phyloP scores from a whole-genome alignment of 2,888 invertebrate genomes.

The Odontothrips loti region DNA sequence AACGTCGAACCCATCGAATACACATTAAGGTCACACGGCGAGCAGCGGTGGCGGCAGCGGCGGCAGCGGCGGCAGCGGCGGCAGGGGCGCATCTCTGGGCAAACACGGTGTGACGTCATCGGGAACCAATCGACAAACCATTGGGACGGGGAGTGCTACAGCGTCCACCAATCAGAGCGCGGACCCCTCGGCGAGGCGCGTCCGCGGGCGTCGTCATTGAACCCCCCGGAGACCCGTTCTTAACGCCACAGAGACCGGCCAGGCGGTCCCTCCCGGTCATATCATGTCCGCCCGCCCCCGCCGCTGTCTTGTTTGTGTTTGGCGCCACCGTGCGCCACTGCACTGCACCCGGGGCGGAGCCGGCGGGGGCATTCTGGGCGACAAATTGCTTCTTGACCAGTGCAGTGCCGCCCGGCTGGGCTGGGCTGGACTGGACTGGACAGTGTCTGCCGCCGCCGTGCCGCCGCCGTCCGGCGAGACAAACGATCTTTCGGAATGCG shows the following conservation, averaged over 20 bases:
- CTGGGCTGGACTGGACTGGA: background rate
- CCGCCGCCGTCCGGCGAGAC: too few relatives aligned
- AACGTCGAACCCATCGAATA: background rate
- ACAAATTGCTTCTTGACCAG: constrained; percentile 20
- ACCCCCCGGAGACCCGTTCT: too few relatives aligned
- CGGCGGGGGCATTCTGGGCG: background rate
- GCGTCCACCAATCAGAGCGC: too few relatives aligned
- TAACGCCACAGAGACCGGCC: background rate
- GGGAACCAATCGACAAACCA: background rate
- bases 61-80: background rate
- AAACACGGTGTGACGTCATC: background rate
- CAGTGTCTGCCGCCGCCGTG: too few relatives aligned
- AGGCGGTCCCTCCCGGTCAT: background rate
- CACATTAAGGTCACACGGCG: background rate
- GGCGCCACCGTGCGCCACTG: background rate
- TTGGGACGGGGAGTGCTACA: too few relatives aligned
- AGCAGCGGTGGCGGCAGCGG: background rate
- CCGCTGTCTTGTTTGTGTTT: background rate
- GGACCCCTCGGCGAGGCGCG: background rate
- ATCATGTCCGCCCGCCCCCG: background rate
- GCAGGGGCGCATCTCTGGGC: background rate
- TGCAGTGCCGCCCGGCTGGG: background rate
- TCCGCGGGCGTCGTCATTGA: too few relatives aligned
- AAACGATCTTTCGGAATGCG: background rate
- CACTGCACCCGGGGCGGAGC: background rate